Base-by-base conservation (phyloP, 2,113 vertebrate genomes). In the Micronisus gabar region DNA sequence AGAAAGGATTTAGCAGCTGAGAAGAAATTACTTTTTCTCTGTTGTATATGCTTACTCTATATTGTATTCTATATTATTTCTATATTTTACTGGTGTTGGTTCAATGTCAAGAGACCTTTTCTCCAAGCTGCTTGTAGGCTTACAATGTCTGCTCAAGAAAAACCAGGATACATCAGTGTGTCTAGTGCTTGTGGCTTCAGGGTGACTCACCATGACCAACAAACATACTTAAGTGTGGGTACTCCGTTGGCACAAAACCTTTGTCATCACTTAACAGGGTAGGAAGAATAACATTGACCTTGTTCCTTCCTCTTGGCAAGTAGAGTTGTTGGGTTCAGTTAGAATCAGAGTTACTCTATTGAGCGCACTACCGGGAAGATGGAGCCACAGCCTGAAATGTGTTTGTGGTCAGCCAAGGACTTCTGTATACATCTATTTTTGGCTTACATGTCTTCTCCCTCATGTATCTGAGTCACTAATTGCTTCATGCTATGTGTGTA, bases 111-210 rank as follows among this genome's bases (percentile, higher is more conserved):
- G 9, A 89, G n/a, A 72, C 21, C 8, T 76, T 56, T 82, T 48
- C 40, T 87, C 15, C 34, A 90, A 45, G 41, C 7, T 83, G 66
- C 27, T 66, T 72, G 13, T 45, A 53, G 38, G 32, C 19, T 91
- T 70, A 75, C 9, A 38, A 11, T 25, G 11, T 83, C 67, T 80
- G 48, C 41, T 81, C 52, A 86, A 50, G 56, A 56, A 72, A 89
- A 91, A 38, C 2, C 30, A 22, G 17, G 63, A 83, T 73, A 32
- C n/a, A 36, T 82, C 62, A 70, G 29, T 12, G 16, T 40, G 29
- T 62, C n/a, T 79, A 78, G 45, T 58, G 65, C 48, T 96, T 92
- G 96, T 70, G 82, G 92, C 71, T 86, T 92, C 71, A 88, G 70
- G 38, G 32, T 94, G 90, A 96, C 70, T 96, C 93, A 91, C 52